These are phyloP conservation scores for Columba janthina DNA, from an alignment of 2,113 vertebrate species.

Conservation along the genomic window DNA sequence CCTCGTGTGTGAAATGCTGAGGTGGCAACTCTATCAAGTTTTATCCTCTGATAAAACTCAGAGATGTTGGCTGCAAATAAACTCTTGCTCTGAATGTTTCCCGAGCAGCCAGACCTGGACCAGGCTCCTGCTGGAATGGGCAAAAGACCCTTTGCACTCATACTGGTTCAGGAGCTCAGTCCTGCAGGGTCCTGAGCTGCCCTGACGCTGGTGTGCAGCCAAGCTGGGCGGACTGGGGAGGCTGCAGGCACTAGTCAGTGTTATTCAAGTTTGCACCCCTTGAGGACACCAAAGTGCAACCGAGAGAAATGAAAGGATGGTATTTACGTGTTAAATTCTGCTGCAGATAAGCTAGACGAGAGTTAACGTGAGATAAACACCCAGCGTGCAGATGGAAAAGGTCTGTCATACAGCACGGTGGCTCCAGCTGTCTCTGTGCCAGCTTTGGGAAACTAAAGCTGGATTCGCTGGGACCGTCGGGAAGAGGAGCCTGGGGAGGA, in stretches of 20 bases:
- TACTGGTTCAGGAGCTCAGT: neutral
- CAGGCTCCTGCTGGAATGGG: neutral
- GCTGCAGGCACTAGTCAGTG: neutral
- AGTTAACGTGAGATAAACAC: neutral
- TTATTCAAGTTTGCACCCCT: neutral
- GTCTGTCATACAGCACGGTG: neutral
- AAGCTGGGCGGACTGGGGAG: neutral
- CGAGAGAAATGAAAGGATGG: neutral
- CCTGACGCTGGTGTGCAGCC: accelerated
- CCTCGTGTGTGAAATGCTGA: neutral
- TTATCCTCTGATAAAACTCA: neutral
- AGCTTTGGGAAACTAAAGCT: neutral
- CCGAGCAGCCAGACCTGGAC: neutral
- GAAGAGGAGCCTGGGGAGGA: neutral
- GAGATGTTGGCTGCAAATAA: neutral
- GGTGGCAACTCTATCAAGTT: neutral
- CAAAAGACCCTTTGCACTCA: neutral
- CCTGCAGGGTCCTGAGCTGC: neutral
- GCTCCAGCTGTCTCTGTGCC: slow-evolving; percentile 1
- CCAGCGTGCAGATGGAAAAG: neutral
- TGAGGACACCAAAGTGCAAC: neutral
- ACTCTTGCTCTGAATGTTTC: neutral
- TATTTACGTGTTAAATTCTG: neutral
- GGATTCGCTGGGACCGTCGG: neutral
- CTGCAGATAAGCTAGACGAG: neutral